Evolutionary conservation across 2,888 invertebrate genomes (phyloP), one percentile per base, ranked within the genome.

Genomic region (Phortica magna): DNA sequence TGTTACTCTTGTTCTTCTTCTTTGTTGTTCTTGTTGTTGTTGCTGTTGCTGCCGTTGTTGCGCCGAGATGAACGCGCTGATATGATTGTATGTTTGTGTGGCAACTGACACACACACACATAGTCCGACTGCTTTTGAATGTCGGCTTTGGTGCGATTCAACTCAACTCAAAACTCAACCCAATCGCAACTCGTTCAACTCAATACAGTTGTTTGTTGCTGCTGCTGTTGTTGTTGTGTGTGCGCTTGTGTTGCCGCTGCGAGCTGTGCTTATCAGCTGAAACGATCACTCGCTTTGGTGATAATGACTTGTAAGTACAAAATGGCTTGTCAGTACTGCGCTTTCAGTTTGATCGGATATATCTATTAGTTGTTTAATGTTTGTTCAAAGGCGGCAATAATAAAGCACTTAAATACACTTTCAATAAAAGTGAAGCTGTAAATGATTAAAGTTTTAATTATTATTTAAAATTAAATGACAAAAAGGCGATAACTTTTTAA

Each of bases 281-380:
- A 73, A 79, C 83, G 82, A 89, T 87, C 90, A 82, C 81, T 77
- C 79, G 73, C 79, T 79, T 83, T 84, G 88, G 89, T 89, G 90
- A 90, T 90, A 90, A 89, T 90, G 90, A 88, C 85, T 88, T 90
- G 90, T 90, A 88, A 85, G 85, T 87, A 90, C 89, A 90, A 90
- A 90, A 90, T 90, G 88, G 86, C 83, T 87, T 90, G 89, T 89
- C 90, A 89, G 84, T 77, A 55, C 70, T 64, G 77, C 61, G 61
- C 61, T 19, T 61, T 74, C 14, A 57, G 64, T n/a, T 57, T 73
- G 9, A 73, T 74, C 22, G 57, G 79, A 10, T 41, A 71, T 59
- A 77, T 81, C 79, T 74, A 78, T 75, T 75, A 77, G 41, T 76
- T 77, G 17, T 31, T 74, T 68, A 43, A 31, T 71, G 48, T 71